Percentiles rank a stretch among this genome's conserved stretches.
phyloP scores from a whole-genome alignment of 2,888 invertebrate genomes.

The Luffia ferchaultella region DNA sequence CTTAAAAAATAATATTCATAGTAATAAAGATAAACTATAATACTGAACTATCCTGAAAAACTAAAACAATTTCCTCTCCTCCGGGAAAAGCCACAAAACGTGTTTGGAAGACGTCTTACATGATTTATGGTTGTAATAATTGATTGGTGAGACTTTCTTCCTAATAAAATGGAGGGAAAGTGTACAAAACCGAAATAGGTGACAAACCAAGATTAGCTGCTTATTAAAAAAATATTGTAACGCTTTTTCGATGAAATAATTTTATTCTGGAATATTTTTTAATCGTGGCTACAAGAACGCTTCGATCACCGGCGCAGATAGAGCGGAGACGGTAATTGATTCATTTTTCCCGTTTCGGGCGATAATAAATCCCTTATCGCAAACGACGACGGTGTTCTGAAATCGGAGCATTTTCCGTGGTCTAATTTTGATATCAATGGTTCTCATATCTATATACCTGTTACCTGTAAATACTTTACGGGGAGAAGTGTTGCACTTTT shows the following conservation, averaged over 20 bases:
- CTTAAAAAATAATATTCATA: too few relatives aligned
- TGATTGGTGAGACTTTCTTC: slow-evolving; percentile 38
- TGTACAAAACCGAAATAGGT: not conserved
- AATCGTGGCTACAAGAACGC: not conserved
- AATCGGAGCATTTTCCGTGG: not conserved
- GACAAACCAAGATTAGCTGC: not conserved
- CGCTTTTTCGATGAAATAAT: not conserved
- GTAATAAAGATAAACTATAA: not conserved
- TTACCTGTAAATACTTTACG: too few relatives aligned
- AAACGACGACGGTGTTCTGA: not conserved
- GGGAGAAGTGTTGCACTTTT: too few relatives aligned
- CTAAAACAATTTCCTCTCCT: not conserved
- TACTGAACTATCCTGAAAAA: not conserved
- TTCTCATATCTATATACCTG: too few relatives aligned
- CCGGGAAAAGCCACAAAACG: not conserved
- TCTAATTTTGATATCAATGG: not conserved
- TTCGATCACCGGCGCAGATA: not conserved
- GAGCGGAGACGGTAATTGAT: not conserved
- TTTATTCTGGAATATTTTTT: not conserved
- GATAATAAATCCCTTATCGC: not conserved
- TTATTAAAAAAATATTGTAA: not conserved
- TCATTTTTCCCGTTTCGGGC: not conserved
- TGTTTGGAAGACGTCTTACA: slow-evolving; percentile 30
- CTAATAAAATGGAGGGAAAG: slow-evolving; percentile 24
- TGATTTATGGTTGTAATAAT: slow-evolving; percentile 53